These are phyloP conservation scores for Gobiocypris rarus DNA, from an alignment of 2,113 vertebrate species.

Conservation along the genomic window DNA sequence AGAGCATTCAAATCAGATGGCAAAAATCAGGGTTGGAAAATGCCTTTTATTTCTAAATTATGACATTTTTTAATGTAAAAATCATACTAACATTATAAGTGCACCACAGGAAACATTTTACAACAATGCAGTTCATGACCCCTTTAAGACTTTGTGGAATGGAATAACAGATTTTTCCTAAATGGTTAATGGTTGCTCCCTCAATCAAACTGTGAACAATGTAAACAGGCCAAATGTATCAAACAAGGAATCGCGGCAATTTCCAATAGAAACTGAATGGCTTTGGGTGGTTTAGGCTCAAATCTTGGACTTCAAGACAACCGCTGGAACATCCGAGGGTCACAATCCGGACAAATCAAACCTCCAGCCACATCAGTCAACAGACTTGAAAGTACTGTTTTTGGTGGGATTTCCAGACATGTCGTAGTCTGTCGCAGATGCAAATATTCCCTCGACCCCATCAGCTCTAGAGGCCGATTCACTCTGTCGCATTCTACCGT, in stretches of 20 bases:
- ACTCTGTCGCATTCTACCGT: slow-evolving; percentile 8
- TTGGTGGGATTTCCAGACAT: slow-evolving; percentile 18
- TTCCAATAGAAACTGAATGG: background rate
- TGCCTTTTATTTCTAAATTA: too few species aligned
- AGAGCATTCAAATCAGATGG: too few species aligned
- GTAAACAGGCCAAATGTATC: background rate
- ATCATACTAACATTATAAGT: too few species aligned
- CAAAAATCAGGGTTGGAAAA: too few species aligned
- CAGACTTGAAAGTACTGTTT: background rate
- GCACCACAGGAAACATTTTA: too few species aligned
- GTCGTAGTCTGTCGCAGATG: background rate
- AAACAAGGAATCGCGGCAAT: background rate
- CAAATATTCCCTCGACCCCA: slow-evolving; percentile 4
- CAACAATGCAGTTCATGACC: background rate
- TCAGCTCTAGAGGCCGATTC: background rate
- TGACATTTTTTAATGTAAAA: too few species aligned
- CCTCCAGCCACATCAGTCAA: background rate
- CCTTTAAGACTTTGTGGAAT: background rate
- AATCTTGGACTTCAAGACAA: background rate
- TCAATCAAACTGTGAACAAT: slow-evolving; percentile 3
- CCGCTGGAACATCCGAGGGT: background rate
- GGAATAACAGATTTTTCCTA: background rate
- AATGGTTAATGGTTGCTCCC: background rate
- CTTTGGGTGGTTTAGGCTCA: background rate
- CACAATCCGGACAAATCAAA: background rate